phyloP scores from a whole-genome alignment of 2,888 invertebrate species.

The Drosophila suboccidentalis region DNA sequence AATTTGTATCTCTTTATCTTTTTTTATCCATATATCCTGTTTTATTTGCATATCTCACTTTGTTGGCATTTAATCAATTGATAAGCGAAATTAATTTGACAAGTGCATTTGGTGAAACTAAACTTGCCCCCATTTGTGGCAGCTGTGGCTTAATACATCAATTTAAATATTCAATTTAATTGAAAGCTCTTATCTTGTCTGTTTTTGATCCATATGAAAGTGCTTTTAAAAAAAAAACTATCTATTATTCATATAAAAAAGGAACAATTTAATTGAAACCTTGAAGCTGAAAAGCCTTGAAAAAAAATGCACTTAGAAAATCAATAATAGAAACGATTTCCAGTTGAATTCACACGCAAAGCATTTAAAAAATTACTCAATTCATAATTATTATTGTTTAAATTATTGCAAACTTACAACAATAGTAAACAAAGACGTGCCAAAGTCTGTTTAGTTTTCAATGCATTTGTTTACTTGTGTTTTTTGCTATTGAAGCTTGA shows the following conservation, averaged over 20 bases:
- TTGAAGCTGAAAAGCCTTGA: constrained; percentile 16
- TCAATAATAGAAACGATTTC: constrained; percentile 18
- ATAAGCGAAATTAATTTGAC: constrained; percentile 15
- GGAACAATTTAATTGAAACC: constrained; percentile 9
- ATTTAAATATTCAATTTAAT: not conserved
- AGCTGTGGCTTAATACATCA: constrained; percentile 5
- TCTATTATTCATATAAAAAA: not conserved
- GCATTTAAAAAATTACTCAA: constrained; percentile 12
- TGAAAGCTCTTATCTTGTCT: not conserved
- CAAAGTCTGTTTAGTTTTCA: not conserved
- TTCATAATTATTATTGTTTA: constrained; percentile 13
- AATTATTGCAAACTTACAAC: not conserved
- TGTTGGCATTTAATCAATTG: constrained; percentile 10
- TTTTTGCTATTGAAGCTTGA: constrained; percentile 1
- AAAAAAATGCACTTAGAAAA: constrained; percentile 20
- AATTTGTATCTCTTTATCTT: not conserved
- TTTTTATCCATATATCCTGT: not conserved
- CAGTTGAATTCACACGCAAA: constrained; percentile 21
- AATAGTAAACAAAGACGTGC: constrained; percentile 23
- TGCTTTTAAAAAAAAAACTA: not conserved
- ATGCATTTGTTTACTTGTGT: not conserved
- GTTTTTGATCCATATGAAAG: not conserved
- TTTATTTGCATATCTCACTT: not conserved
- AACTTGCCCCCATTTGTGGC: constrained; percentile 13
- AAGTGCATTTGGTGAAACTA: not conserved